phyloP scores from a whole-genome alignment of 1,140 invertebrate genomes.

The Andricus grossulariae region DNA sequence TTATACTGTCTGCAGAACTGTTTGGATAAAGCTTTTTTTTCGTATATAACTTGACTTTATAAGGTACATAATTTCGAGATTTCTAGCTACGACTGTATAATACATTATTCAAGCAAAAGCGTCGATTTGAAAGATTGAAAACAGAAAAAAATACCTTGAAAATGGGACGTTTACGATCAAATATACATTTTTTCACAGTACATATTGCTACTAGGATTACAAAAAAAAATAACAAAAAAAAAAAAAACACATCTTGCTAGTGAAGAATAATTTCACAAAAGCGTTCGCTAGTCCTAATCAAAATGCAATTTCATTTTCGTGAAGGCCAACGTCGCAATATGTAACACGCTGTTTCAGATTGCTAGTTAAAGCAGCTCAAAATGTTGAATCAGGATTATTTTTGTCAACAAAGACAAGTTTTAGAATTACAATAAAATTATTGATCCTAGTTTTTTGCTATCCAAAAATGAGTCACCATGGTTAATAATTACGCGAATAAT shows the following conservation, averaged over 20 bases:
- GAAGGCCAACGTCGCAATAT: too few species aligned
- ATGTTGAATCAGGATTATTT: background rate
- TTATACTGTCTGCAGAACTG: background rate
- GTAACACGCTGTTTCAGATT: background rate
- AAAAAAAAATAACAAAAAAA: background rate
- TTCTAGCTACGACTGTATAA: background rate
- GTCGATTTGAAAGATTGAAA: constrained; percentile 4
- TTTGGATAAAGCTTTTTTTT: background rate
- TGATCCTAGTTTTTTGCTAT: constrained; percentile 33
- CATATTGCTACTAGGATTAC: background rate
- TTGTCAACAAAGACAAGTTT: background rate
- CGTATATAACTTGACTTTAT: too few species aligned
- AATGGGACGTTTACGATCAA: constrained; percentile 1
- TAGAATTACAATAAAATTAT: constrained; percentile 31
- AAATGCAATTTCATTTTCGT: too few species aligned
- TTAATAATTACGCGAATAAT: constrained; percentile 66
- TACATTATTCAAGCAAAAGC: constrained; percentile 19
- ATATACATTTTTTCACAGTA: constrained; percentile 14
- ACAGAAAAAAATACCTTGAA: background rate
- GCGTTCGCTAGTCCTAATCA: background rate
- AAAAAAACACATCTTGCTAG: background rate
- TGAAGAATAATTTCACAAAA: background rate
- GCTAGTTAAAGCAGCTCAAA: too few species aligned
- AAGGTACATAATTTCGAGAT: constrained; percentile 12
- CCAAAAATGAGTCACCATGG: constrained; percentile 54